Evolutionary conservation across 2,888 invertebrate genomes (phyloP), one percentile per base, ranked within the genome.

Genomic region (Lithophane ornitopus): DNA sequence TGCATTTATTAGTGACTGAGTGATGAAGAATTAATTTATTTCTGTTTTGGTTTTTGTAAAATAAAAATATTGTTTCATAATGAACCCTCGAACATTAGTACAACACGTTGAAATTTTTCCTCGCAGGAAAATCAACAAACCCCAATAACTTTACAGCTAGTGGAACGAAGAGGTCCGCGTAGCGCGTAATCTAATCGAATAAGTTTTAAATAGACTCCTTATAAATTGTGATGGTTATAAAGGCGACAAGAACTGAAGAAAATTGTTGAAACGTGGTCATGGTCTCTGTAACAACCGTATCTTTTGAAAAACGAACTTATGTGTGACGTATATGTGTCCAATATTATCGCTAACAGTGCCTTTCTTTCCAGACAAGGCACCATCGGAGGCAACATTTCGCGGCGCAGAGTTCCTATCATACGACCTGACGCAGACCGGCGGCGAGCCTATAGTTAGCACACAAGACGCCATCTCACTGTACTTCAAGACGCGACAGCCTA

Each of bases 381-480:
- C 99, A 59, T 98, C 99, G 72, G 99, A 99, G 95, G 99, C 99
- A 14, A 99, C 99, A 75, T 99, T 99, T 94, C 97, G 98, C 74
- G 99, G 99, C 11, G 98, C 98, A 0, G 99, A 99, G 96, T 99
- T 98, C 96, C 97, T 99, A 74, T 98, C 98, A 71, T 99, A 99
- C 95, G 98, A 99, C 95, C 97, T 99, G 89, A 98, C 98, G 80
- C 98, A 98, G 93, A 98, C 98, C 0, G 98, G 98, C 7, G 98
- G 98, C 0, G 98, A 98, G 91, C 98, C 98, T 4, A 98, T 99
- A 89, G 98, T 98, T 84, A 98, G 98, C 94, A 98, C 98, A 74
- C 98, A 98, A 92, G 99, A 99, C 93, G 98, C 98, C 82, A 98
- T 99, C 87, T 98, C 98, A 9, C 97, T 99, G 74, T 98, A 98